Evolutionary conservation across 1,140 invertebrate genomes (phyloP).

Genomic region (Magallana angulata): DNA sequence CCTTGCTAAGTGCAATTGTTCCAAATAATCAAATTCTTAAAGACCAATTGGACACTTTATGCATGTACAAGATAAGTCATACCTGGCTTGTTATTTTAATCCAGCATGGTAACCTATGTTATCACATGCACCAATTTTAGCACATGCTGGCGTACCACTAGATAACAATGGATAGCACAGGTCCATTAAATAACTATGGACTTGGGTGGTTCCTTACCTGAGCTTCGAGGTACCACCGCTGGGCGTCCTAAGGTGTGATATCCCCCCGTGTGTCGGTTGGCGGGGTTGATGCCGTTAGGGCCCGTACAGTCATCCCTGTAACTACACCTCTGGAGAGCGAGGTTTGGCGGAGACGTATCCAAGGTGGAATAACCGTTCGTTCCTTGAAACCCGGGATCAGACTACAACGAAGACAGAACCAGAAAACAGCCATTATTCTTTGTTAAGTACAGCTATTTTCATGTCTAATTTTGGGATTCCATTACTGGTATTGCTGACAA

Average conservation of each 20-base stretch:
- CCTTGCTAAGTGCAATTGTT: no score
- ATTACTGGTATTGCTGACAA: not conserved
- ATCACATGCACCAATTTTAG: no score
- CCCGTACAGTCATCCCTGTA: conserved; percentile 58
- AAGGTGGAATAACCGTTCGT: conserved; percentile 60
- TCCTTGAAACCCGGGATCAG: conserved; percentile 35
- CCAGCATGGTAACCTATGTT: no score
- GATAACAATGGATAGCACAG: no score
- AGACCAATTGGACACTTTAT: no score
- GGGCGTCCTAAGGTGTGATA: conserved; percentile 65
- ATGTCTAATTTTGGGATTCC: not conserved
- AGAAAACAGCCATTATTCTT: not conserved
- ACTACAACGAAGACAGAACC: conserved; percentile 24
- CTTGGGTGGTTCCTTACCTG: not conserved
- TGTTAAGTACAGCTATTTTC: not conserved
- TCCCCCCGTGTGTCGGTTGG: conserved; percentile 58
- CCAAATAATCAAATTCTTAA: no score
- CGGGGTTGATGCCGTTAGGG: conserved; percentile 49
- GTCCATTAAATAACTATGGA: no score
- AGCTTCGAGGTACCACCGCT: conserved; percentile 21
- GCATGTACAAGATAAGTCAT: no score
- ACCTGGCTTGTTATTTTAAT: no score
- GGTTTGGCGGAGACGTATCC: conserved; percentile 59
- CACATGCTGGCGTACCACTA: no score
- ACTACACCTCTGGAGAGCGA: conserved; percentile 57